phyloP scores from a whole-genome alignment of 2,888 invertebrate genomes.

The Drosophila sordidapex region DNA sequence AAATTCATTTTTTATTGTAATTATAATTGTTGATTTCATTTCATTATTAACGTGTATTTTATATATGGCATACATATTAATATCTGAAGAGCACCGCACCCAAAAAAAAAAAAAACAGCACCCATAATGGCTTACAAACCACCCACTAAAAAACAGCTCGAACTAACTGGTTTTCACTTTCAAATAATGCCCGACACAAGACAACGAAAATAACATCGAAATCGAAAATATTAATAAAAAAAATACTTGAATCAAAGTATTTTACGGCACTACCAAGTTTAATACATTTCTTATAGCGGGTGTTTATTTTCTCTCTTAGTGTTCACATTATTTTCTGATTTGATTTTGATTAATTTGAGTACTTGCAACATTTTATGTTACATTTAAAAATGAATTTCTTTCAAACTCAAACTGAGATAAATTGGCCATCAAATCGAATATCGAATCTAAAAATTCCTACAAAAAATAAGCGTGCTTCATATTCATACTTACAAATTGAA shows the following conservation, averaged over 20 bases:
- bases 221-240: constrained; percentile 4
- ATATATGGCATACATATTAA: constrained; percentile 28
- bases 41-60: constrained; percentile 29
- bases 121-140: constrained; percentile 33
- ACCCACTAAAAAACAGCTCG: constrained; percentile 28
- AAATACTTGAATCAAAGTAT: constrained; percentile 15
- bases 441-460: constrained; percentile 13
- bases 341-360: constrained; percentile 4
- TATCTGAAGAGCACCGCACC: constrained; percentile 65
- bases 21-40: constrained; percentile 53
- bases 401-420: constrained; percentile 80
- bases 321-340: neutral
- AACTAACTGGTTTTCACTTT: constrained; percentile 45
- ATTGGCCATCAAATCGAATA: constrained; percentile 59
- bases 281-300: constrained; percentile 39
- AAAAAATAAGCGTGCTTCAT: constrained; percentile 48
- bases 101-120: constrained; percentile 39
- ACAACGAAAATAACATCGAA: constrained; percentile 15
- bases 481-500: constrained; percentile 25
- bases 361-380: constrained; percentile 44
- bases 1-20: constrained; percentile 75
- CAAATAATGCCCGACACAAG: constrained; percentile 11
- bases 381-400: constrained; percentile 82
- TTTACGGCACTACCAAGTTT: constrained; percentile 31
- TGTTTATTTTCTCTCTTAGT: constrained; percentile 8